Evolutionary conservation across 2,113 vertebrate species (phyloP).

Genomic region (Gobius niger): DNA sequence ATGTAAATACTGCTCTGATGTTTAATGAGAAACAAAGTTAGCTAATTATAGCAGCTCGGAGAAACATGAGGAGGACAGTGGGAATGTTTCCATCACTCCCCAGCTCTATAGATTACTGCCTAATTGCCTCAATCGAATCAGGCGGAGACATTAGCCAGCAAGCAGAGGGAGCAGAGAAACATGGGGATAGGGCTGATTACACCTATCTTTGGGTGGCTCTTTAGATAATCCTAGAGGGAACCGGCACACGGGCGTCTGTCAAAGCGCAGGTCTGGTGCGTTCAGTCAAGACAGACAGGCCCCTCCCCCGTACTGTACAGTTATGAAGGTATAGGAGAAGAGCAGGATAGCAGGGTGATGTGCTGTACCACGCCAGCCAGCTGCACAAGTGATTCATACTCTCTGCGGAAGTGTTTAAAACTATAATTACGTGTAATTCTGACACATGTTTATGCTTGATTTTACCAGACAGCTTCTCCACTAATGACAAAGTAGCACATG

Average conservation of each 20-base stretch:
- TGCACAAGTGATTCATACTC: conserved; percentile 74
- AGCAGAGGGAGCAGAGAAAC: conserved; percentile 70
- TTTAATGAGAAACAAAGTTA: conserved; percentile 80
- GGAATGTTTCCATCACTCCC: conserved; percentile 78
- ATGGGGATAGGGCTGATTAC: conserved; percentile 73
- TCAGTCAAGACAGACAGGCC: conserved; percentile 33
- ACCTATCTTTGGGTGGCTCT: conserved; percentile 70
- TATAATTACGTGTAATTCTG: conserved; percentile 80
- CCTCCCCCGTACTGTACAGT: conserved; percentile 40
- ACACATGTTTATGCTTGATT: conserved; percentile 77
- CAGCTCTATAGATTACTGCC: conserved; percentile 74
- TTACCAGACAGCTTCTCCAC: conserved; percentile 69
- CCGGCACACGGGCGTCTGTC: conserved; percentile 52
- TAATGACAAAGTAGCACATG: conserved; percentile 77
- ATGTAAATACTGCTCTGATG: conserved; percentile 82
- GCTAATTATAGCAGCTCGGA: conserved; percentile 82
- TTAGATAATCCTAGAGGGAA: conserved; percentile 64
- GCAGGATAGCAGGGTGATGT: conserved; percentile 60
- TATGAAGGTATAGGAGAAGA: conserved; percentile 62
- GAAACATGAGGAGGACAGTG: conserved; percentile 78
- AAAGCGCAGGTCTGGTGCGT: conserved; percentile 47
- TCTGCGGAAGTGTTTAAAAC: conserved; percentile 75
- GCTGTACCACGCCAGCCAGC: conserved; percentile 65
- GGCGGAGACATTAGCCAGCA: conserved; percentile 75
- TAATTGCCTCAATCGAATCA: conserved; percentile 80